Evolutionary conservation across 2,113 vertebrate genomes (phyloP).

Genomic region (zebrafish (Danio rerio)): GRCz12tu NC_133192.1:40298501-40299000

Average conservation of each 20-base stretch:
- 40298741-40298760: not conserved
- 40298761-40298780: conserved; percentile 13
- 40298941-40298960: conserved; percentile 22
- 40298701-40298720: conserved; percentile 35
- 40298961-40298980: conserved; percentile 1
- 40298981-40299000: conserved; percentile 13
- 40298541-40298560: conserved; percentile 27
- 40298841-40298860: conserved; percentile 92
- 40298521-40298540: conserved; percentile 42
- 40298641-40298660: conserved; percentile 21
- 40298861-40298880: conserved; percentile 94
- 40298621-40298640: conserved; percentile 31
- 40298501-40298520: not conserved
- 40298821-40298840: conserved; percentile 92
- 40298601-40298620: conserved; percentile 24
- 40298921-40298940: conserved; percentile 61
- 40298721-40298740: not conserved
- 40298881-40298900: conserved; percentile 97
- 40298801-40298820: conserved; percentile 97
- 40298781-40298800: conserved; percentile 8
- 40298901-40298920: conserved; percentile 98
- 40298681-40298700: conserved; percentile 14
- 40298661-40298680: conserved; percentile 33
- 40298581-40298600: conserved; percentile 52
- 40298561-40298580: conserved; percentile 32